phyloP scores from a whole-genome alignment of 2,113 vertebrate genomes.

The Delphinus delphis region DNA sequence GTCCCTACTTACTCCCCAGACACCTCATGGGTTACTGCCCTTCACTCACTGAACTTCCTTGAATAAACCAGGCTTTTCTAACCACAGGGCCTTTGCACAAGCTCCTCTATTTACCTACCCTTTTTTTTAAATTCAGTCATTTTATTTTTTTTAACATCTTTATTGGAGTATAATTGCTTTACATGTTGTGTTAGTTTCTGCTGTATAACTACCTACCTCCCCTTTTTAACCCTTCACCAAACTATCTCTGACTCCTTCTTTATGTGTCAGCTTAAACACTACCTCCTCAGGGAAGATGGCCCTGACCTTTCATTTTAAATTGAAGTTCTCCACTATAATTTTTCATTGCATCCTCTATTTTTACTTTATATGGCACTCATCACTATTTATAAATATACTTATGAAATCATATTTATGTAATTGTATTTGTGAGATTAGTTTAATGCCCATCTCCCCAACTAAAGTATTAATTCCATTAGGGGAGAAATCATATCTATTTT shows the following conservation, averaged over 20 bases:
- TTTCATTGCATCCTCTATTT: not conserved
- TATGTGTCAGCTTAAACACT: not conserved
- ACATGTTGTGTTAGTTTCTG: no score
- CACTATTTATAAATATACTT: not conserved
- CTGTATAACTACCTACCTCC: no score
- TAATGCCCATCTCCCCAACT: not conserved
- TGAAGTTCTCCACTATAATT: not conserved
- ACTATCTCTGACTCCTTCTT: not conserved
- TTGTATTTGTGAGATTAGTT: not conserved
- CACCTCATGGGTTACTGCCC: not conserved
- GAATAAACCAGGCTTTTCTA: not conserved
- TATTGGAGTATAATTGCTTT: no score
- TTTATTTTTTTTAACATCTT: no score
- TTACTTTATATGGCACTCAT: not conserved
- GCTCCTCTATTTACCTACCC: not conserved
- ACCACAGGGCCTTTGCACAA: not conserved
- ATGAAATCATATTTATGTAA: not conserved
- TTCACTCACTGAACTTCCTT: not conserved
- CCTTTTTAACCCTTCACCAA: not conserved
- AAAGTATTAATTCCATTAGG: not conserved
- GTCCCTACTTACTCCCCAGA: not conserved
- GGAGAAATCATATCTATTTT: not conserved
- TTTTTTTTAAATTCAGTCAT: not conserved
- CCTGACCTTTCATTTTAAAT: constrained; percentile 1
- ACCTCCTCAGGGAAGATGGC: not conserved